Conservation (phyloP, 1,140 invertebrate species). For the Acyrthosiphon pisum region DNA sequence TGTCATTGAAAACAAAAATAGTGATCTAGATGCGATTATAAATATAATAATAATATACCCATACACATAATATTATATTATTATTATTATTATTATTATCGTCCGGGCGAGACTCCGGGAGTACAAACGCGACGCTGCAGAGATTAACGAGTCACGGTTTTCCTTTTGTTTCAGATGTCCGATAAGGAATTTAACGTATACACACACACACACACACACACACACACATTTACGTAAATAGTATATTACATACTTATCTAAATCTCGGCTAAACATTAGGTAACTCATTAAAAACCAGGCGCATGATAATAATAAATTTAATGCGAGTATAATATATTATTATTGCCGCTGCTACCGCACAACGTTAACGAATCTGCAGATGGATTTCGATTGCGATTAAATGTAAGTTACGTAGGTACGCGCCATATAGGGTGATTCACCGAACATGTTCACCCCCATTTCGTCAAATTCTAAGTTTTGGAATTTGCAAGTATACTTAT, state of each 20-base stretch:
- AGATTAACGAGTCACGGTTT: constrained; percentile 7
- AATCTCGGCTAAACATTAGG: neutral
- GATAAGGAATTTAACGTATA: neutral
- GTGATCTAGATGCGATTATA: neutral
- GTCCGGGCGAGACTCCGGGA: neutral
- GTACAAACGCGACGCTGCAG: neutral
- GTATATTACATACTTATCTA: constrained; percentile 23
- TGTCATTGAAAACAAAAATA: constrained; percentile 26
- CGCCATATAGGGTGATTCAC: neutral
- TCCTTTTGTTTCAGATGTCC: neutral
- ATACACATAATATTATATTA: neutral
- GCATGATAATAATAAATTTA: neutral
- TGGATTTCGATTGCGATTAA: neutral
- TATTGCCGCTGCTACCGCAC: neutral
- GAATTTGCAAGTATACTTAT: no score
- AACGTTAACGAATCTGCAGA: neutral
- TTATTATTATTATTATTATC: neutral
- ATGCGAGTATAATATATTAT: constrained; percentile 19
- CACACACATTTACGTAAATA: neutral
- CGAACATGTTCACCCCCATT: neutral
- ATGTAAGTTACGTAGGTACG: neutral
- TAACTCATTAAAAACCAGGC: constrained; percentile 21
- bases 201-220: neutral
- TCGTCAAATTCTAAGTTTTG: neutral
- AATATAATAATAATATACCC: neutral